Percentiles rank a stretch among this genome's conserved stretches.
phyloP scores from a whole-genome alignment of 2,113 vertebrate genomes.

The Gulo gulo region DNA sequence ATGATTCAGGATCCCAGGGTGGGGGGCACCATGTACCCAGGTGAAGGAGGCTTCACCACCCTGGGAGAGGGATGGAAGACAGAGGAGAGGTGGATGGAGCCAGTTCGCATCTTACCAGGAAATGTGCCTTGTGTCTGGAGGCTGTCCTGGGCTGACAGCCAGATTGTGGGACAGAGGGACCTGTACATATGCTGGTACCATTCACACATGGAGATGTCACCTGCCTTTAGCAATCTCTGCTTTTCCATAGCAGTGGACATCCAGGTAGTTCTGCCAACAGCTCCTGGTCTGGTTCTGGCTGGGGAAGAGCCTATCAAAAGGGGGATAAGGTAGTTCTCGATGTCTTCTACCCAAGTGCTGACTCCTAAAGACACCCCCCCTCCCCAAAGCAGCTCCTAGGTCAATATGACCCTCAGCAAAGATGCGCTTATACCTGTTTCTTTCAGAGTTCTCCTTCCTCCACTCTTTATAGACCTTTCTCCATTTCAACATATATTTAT shows the following conservation, averaged over 20 bases:
- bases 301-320: neutral
- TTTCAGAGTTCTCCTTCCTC: neutral
- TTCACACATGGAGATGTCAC: neutral
- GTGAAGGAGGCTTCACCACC: neutral
- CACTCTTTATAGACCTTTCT: neutral
- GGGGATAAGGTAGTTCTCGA: neutral
- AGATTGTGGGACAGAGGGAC: neutral
- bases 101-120: neutral
- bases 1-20: neutral
- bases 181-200: neutral
- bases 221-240: neutral
- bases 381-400: neutral
- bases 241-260: neutral
- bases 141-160: neutral
- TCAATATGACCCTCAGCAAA: neutral
- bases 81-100: neutral
- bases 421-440: neutral
- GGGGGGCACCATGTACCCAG: neutral
- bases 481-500: neutral
- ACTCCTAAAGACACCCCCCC: neutral
- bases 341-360: neutral
- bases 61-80: neutral
- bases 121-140: neutral
- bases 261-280: neutral
- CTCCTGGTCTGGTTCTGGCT: neutral